A percentile compares a stretch with the other conserved stretches of the same genome.
phyloP scores from a whole-genome alignment of 2,113 vertebrate species.

The Turdus rufiventris region DNA sequence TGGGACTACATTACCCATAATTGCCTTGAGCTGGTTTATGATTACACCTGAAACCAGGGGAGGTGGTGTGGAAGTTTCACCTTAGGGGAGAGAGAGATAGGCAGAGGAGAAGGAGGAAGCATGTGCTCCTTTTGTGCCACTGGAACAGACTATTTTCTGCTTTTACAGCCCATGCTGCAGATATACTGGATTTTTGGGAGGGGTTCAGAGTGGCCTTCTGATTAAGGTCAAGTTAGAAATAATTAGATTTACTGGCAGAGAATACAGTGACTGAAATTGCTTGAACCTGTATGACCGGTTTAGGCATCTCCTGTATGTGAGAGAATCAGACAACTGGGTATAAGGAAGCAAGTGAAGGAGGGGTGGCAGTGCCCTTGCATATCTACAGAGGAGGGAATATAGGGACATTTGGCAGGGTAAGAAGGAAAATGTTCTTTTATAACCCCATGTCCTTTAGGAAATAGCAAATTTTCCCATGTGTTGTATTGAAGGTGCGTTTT shows the following conservation, averaged over 20 bases:
- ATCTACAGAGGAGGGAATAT: neutral
- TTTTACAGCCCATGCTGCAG: neutral
- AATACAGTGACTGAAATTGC: neutral
- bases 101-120: neutral
- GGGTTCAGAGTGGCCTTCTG: neutral
- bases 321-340: neutral
- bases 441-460: neutral
- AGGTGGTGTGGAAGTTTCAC: conserved; percentile 55
- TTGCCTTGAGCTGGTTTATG: neutral
- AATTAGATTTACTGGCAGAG: neutral
- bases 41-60: conserved; percentile 68
- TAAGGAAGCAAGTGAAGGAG: conserved; percentile 20
- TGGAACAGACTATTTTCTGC: neutral
- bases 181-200: neutral
- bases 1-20: conserved; percentile 73
- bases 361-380: neutral
- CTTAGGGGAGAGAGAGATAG: neutral
- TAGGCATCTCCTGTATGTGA: neutral
- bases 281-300: conserved; percentile 45
- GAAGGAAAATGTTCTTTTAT: neutral
- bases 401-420: neutral
- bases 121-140: neutral
- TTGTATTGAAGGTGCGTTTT: neutral
- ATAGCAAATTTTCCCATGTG: neutral
- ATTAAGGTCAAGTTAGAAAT: neutral